These are phyloP conservation scores for Anguilla megastoma DNA, from an alignment of 2,797 vertebrate genomes.

Conservation along the genomic window DNA sequence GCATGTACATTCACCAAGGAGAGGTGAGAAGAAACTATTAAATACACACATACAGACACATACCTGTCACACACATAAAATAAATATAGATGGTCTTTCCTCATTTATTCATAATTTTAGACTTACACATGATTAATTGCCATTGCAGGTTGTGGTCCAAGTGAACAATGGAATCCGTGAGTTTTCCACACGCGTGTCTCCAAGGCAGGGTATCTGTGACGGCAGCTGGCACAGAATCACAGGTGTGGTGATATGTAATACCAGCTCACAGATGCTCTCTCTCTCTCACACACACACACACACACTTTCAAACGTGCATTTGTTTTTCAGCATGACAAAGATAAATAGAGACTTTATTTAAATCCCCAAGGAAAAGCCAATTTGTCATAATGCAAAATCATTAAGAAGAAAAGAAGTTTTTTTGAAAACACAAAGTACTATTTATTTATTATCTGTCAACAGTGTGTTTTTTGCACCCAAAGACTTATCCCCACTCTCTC, in stretches of 20 bases:
- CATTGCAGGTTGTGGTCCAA: conserved; percentile 80
- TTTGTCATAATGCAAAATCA: neutral
- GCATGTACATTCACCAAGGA: conserved; percentile 82
- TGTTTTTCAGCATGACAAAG: neutral
- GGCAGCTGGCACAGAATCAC: conserved; percentile 89
- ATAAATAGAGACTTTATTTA: neutral
- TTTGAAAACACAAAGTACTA: too few relatives aligned
- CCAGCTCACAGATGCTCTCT: neutral
- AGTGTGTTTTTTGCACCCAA: neutral
- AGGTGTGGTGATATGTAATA: conserved; percentile 63
- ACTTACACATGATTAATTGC: conserved; percentile 14
- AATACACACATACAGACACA: neutral
- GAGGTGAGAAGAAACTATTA: conserved; percentile 65
- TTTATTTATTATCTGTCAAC: neutral
- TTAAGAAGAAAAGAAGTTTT: neutral
- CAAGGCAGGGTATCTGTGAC: conserved; percentile 80
- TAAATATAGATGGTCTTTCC: neutral
- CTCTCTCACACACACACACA: neutral
- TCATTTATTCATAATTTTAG: neutral
- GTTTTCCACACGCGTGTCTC: conserved; percentile 81
- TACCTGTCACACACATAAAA: neutral
- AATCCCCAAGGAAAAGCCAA: neutral
- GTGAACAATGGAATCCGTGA: conserved; percentile 81
- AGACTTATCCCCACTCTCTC: neutral
- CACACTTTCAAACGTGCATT: neutral